Percentiles rank a stretch among this genome's conserved stretches.
phyloP scores from a whole-genome alignment of 2,113 vertebrate species.

The Haplochromis burtoni region DNA sequence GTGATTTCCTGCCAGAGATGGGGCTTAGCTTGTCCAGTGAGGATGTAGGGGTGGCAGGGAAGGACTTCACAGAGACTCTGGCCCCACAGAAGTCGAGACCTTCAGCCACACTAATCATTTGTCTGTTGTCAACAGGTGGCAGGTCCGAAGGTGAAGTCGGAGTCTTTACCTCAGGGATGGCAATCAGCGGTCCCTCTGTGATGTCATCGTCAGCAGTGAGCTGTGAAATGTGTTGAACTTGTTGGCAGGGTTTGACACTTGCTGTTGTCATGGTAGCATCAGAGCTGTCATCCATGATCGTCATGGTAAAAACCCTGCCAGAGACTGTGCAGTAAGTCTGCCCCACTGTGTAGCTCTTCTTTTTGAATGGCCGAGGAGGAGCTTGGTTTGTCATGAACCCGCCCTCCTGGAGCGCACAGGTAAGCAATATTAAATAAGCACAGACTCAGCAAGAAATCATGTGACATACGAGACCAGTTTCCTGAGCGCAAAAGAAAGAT shows the following conservation, averaged over 20 bases:
- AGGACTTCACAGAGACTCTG: neutral
- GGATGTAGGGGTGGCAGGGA: neutral
- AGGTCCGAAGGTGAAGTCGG: slow-evolving; percentile 5
- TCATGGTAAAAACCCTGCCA: slow-evolving; percentile 80
- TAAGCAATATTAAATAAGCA: slow-evolving; percentile 30
- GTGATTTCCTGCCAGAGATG: slow-evolving; percentile 68
- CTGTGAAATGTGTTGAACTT: slow-evolving; percentile 45
- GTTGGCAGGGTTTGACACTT: neutral
- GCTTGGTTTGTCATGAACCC: neutral
- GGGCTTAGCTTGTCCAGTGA: slow-evolving; percentile 27
- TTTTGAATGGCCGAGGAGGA: slow-evolving; percentile 54
- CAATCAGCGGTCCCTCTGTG: slow-evolving; percentile 39
- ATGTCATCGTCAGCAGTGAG: slow-evolving; percentile 59
- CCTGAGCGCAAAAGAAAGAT: neutral
- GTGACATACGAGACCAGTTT: neutral
- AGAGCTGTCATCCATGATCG: slow-evolving; percentile 57
- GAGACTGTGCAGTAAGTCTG: slow-evolving; percentile 81
- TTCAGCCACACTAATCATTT: neutral
- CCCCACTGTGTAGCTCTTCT: slow-evolving; percentile 78
- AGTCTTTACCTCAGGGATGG: slow-evolving; percentile 77
- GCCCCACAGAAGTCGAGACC: neutral
- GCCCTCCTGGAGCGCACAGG: slow-evolving; percentile 34
- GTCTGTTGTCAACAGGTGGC: neutral
- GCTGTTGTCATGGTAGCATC: slow-evolving; percentile 45
- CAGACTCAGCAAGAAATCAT: neutral